phyloP scores from a whole-genome alignment of 2,888 invertebrate species.

The Spisula subtruncata region DNA sequence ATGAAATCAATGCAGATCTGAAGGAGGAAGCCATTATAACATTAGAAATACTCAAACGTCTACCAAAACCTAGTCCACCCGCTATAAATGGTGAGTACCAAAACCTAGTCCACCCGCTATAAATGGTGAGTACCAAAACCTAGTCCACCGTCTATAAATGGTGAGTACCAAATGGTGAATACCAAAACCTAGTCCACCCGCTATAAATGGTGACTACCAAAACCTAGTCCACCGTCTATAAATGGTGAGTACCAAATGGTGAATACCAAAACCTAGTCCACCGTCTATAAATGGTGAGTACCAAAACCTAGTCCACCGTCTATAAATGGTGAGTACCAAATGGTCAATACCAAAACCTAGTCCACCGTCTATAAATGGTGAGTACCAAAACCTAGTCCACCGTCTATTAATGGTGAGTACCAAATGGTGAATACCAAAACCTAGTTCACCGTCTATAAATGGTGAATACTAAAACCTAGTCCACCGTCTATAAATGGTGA shows the following conservation, averaged over 20 bases:
- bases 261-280: neutral
- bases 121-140: neutral
- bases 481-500: neutral
- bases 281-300: neutral
- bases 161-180: neutral
- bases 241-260: neutral
- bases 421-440: neutral
- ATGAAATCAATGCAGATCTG: constrained; percentile 82
- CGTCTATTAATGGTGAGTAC: neutral
- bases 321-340: neutral
- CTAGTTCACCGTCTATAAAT: neutral
- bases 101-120: no score
- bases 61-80: constrained; percentile 84
- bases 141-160: neutral
- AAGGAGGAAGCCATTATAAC: constrained; percentile 85
- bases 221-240: neutral
- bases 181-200: neutral
- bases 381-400: neutral
- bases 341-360: neutral
- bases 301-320: neutral
- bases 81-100: constrained; percentile 78
- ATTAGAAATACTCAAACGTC: constrained; percentile 85
- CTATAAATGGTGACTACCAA: neutral
- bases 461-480: neutral
- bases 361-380: neutral